phyloP scores from a whole-genome alignment of 1,140 invertebrate species.

The Drosophila bipectinata region DNA sequence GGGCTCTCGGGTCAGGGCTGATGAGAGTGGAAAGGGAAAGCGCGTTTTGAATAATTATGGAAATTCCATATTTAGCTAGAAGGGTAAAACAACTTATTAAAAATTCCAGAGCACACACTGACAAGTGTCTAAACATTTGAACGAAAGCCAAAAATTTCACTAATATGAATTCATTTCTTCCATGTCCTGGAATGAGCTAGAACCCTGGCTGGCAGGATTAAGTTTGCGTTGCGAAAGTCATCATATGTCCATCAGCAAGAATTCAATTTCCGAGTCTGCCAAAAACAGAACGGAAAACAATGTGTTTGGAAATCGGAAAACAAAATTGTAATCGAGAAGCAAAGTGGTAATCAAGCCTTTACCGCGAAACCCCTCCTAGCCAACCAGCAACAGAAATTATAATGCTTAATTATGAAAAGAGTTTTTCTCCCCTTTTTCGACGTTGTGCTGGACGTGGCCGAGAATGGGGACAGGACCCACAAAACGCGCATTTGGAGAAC shows the following conservation, averaged over 20 bases:
- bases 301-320: conserved; percentile 1
- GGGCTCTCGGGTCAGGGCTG: neutral
- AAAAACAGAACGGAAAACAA: conserved; percentile 23
- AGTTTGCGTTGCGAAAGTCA: conserved; percentile 30
- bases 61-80: conserved; percentile 42
- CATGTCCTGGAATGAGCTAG: neutral
- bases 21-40: neutral
- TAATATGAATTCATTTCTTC: neutral
- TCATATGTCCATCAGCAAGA: conserved; percentile 61
- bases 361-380: conserved; percentile 8
- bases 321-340: conserved; percentile 34
- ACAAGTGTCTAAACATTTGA: neutral
- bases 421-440: conserved; percentile 48
- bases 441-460: conserved; percentile 3
- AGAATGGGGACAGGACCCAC: conserved; percentile 36
- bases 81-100: conserved; percentile 57
- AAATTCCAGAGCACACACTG: conserved; percentile 51
- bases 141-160: conserved; percentile 3
- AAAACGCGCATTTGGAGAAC: conserved; percentile 51
- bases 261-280: conserved; percentile 24
- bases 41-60: conserved; percentile 66
- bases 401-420: conserved; percentile 79
- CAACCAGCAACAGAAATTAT: conserved; percentile 67
- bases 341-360: conserved; percentile 40
- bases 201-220: neutral